A percentile compares a stretch with the other conserved stretches of the same genome.
These are phyloP conservation scores for Lethrus apterus DNA, from an alignment of 1,140 invertebrate species.

Conservation along the genomic window DNA sequence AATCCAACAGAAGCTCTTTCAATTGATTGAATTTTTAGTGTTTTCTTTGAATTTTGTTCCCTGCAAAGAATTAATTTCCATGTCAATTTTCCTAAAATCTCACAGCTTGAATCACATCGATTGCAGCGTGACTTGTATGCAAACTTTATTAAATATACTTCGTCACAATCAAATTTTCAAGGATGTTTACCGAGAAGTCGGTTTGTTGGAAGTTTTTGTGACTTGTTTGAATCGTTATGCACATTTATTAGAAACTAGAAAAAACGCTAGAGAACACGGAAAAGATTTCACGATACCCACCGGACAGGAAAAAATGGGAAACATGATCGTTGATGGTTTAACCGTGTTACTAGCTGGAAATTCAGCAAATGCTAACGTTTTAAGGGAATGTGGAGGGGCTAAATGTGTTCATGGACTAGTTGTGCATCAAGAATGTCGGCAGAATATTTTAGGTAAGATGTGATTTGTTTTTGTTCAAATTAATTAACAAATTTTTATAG, in stretches of 20 bases:
- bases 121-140: conserved; percentile 83
- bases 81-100: conserved; percentile 86
- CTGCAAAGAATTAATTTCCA: conserved; percentile 95
- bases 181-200: conserved; percentile 97
- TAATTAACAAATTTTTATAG: conserved; percentile 31
- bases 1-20: conserved; percentile 94
- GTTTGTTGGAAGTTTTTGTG: conserved; percentile 93
- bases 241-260: conserved; percentile 59
- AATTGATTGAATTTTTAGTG: conserved; percentile 91
- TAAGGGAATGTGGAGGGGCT: conserved; percentile 86
- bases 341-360: conserved; percentile 73
- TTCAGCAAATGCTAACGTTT: conserved; percentile 83
- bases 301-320: conserved; percentile 71
- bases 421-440: conserved; percentile 74
- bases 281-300: conserved; percentile 49
- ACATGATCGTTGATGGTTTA: conserved; percentile 79
- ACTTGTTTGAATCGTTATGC: conserved; percentile 86
- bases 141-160: conserved; percentile 81
- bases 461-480: conserved; percentile 6
- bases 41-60: conserved; percentile 98
- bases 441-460: conserved; percentile 60
- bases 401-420: conserved; percentile 87
- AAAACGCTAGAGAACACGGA: conserved; percentile 39
- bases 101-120: conserved; percentile 60
- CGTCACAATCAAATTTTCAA: conserved; percentile 90